Base-by-base conservation (phyloP, 2,888 invertebrate genomes). In the Drosophila nr. fundita region DNA sequence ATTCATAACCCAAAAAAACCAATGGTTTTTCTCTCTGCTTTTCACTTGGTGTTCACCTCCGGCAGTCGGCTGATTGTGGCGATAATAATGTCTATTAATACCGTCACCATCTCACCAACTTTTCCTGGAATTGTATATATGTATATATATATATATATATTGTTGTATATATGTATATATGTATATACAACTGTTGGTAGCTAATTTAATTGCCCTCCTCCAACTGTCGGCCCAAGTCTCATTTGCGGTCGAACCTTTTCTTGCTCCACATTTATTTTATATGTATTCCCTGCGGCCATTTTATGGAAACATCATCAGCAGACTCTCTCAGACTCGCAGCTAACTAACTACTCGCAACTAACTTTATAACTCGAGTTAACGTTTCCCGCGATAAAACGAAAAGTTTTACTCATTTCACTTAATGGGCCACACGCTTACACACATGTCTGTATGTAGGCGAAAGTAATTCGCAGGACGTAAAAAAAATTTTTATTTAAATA, bases 41-140 rank as follows among this genome's bases (percentile, higher is more conserved):
- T 53, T 53, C 30, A n/a, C 13, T 62, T 55, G 32, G 45, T 58
- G 36, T n/a, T 53, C 32, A 48, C 53, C 58, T 62, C 63, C 53
- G 52, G 32, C 61, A 18, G 57, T 30, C 75, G 49, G 0, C 68
- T 61, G 76, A 79, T 82, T 80, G 64, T 63, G 62, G 80, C 71
- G 79, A 87, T 89, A 89, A 84, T 84, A 87, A 73, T 58, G 63
- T 62, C 82, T 82, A 73, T 87, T 79, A 89, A 87, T 83, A 73
- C 66, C 45, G 24, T 29, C 53, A 40, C 65, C 45, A 48, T n/a
- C 54, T 15, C 10, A n/a, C 34, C 11, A 36, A 15, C 36, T 36
- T 5, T 15, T n/a, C 40, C 8, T 30, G 4, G 11, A n/a, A 18
- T n/a, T 38, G 11, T 34, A 34, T 34, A 21, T 15, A 11, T 18